These are phyloP conservation scores for Sphaeridia pumilis DNA, from an alignment of 2,888 invertebrate genomes.

Conservation along the genomic window DNA sequence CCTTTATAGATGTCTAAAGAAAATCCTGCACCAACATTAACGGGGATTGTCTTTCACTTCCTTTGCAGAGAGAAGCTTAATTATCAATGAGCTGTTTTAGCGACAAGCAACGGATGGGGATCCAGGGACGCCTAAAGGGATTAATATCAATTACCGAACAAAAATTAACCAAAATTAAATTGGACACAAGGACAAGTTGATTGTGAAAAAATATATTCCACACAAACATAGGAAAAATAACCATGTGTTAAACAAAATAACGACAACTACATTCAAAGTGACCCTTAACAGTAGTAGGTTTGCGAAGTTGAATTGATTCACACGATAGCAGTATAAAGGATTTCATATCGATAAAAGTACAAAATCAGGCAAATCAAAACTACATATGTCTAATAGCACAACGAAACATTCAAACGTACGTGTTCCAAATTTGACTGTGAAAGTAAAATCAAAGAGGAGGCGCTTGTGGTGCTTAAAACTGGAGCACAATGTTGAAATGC, in stretches of 20 bases:
- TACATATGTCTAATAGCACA: not conserved
- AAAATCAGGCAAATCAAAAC: constrained; percentile 11
- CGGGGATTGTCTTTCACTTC: too few species aligned
- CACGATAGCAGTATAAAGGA: too few species aligned
- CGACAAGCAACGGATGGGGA: too few species aligned
- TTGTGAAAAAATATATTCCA: constrained; percentile 15
- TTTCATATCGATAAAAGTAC: constrained; percentile 11
- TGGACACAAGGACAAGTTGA: constrained; percentile 13
- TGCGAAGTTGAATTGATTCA: constrained; percentile 12
- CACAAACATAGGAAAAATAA: constrained; percentile 13
- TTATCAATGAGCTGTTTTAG: too few species aligned
- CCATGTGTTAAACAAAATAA: constrained; percentile 17
- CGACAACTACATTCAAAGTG: not conserved
- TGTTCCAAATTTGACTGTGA: not conserved
- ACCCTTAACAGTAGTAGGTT: constrained; percentile 1
- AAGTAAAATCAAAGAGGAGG: too few species aligned
- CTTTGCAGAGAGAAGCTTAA: too few species aligned
- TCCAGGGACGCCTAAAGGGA: not conserved
- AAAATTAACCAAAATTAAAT: constrained; percentile 4
- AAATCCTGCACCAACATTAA: too few species aligned
- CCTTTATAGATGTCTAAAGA: too few species aligned
- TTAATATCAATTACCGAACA: not conserved
- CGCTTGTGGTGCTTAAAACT: too few species aligned
- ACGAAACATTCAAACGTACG: not conserved
- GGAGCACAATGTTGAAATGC: not conserved